These are phyloP conservation scores for Eumerus sabulonum DNA, from an alignment of 2,888 invertebrate genomes.

Conservation along the genomic window DNA sequence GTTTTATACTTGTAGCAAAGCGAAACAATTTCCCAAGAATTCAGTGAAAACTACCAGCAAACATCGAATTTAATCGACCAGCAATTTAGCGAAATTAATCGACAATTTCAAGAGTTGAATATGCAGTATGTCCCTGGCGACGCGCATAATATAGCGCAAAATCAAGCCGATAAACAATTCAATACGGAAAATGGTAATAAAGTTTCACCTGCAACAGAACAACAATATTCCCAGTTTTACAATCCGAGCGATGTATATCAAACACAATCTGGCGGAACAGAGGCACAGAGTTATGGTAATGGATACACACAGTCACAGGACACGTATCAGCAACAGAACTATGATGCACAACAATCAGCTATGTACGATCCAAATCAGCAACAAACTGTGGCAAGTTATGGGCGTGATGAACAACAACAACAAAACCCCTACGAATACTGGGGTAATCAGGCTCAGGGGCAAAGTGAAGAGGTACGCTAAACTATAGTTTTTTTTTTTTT, in stretches of 20 bases:
- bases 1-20: slow-evolving; percentile 19
- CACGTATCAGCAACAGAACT: slow-evolving; percentile 8
- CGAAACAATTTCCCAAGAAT: slow-evolving; percentile 10
- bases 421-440: slow-evolving; percentile 56
- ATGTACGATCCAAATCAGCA: slow-evolving; percentile 63
- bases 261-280: slow-evolving; percentile 11
- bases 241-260: slow-evolving; percentile 39
- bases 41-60: slow-evolving; percentile 61
- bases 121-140: slow-evolving; percentile 73
- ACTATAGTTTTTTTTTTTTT: background rate
- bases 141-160: slow-evolving; percentile 55
- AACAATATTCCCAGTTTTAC: slow-evolving; percentile 58
- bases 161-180: too few species aligned
- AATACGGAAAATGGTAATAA: slow-evolving; percentile 3
- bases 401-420: slow-evolving; percentile 55
- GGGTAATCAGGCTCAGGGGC: slow-evolving; percentile 35
- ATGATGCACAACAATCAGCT: slow-evolving; percentile 42
- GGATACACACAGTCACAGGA: slow-evolving; percentile 45
- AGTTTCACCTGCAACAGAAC: slow-evolving; percentile 22
- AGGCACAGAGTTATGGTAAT: slow-evolving; percentile 31
- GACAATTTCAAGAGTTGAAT: slow-evolving; percentile 77
- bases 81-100: slow-evolving; percentile 77
- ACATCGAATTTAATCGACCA: slow-evolving; percentile 75
- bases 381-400: slow-evolving; percentile 42
- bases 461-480: slow-evolving; percentile 60